Evolutionary conservation across 2,113 vertebrate genomes (phyloP), one percentile per base, ranked within the genome.

Genomic region (Corythornis madagascariensis): DNA sequence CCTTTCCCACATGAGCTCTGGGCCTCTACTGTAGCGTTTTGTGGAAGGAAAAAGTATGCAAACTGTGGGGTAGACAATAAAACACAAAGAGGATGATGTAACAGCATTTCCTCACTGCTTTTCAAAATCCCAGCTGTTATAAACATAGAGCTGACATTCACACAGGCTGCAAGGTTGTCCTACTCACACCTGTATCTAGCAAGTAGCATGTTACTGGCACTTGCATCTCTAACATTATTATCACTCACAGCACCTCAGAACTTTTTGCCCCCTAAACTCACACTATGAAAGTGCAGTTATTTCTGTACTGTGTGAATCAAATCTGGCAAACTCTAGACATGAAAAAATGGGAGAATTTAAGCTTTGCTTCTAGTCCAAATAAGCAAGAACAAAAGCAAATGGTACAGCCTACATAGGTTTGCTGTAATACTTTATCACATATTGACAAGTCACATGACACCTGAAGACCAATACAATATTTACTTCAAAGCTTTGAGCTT

Each of bases 1-100:
- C 20, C 64, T 55, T 75, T 61, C 17, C 97, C 98, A 57, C 99
- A 99, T 1, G 97, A 98, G 94, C 99, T 99, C 73, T 70, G 93
- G 5, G 74, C 20, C 69, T 52, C 83, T 20, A 98, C 97, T 10
- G 71, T 7, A 61, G 98, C 97, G 4, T 97, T 95, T 64, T 93
- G 13, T 0, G 98, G 98, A 85, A 99, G 98, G 5, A 33, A 1
- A 16, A 99, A 94, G 53, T 31, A 6, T 20, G 26, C 96, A 1
- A 69, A 96, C 99, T 99, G 94, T 61, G 15, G 64, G 60, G 40
- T 3, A 88, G 16, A 92, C 81, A 92, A 92, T 13, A 59, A 89
- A 65, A 85, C 21, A 73, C 20, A 50, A 82, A 77, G 40, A 17
- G 22, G 29, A 59, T 59, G 14, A 40, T 15, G 14, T 22, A 64